Percentiles rank a stretch among this genome's conserved stretches.
Conservation (phyloP, 2,113 vertebrate genomes). For the Struthio camelus region DNA sequence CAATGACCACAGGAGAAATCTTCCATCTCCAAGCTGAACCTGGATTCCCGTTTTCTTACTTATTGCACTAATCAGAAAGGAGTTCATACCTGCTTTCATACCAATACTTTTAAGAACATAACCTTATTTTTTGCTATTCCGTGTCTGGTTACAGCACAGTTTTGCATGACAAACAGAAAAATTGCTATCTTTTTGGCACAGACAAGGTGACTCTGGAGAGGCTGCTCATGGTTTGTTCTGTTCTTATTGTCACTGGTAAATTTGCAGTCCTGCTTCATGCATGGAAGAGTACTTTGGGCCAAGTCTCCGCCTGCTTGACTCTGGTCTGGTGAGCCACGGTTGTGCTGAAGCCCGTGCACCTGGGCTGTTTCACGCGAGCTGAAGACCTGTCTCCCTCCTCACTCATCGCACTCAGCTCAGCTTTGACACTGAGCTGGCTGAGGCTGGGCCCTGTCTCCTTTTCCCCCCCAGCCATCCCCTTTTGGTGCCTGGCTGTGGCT, state of each 20-base stretch:
- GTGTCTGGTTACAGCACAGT: neutral
- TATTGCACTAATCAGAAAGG: neutral
- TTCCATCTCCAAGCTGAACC: neutral
- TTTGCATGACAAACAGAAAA: neutral
- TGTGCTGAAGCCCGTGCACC: neutral
- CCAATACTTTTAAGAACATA: neutral
- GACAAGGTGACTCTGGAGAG: neutral
- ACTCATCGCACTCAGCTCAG: neutral
- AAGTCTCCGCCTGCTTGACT: neutral
- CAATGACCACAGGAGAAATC: neutral
- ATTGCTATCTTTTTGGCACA: neutral
- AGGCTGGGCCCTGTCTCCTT: neutral
- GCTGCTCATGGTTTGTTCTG: neutral
- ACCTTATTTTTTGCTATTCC: neutral
- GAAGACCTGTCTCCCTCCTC: neutral
- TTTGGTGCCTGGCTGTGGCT: neutral
- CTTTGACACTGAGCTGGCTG: no score
- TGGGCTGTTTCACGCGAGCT: neutral
- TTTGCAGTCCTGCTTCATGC: fast-evolving
- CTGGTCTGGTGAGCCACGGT: neutral
- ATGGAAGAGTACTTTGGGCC: neutral
- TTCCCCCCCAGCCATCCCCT: neutral
- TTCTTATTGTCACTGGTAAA: neutral
- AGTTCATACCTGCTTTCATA: neutral
- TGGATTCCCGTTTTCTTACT: neutral